Base-by-base conservation (phyloP, 35 echinoderm and acorn worm species). In the Acanthaster planci region DNA sequence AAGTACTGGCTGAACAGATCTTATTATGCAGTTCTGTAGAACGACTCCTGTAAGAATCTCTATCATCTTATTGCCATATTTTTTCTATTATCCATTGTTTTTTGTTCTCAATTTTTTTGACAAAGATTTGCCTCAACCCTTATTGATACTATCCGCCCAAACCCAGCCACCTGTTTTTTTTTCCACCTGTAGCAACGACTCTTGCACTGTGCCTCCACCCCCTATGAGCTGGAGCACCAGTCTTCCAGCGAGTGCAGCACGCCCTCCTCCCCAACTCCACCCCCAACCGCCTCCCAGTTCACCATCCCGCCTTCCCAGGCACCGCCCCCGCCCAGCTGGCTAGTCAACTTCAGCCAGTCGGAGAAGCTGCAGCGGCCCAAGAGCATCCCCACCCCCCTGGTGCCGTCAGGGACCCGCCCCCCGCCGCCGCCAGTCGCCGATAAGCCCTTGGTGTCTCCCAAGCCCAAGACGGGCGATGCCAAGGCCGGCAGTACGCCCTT, bases 181-280 rank as follows among this genome's bases (percentile, higher is more conserved):
- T 16, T 19, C 39, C n/a, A 16, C 60, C 17, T 38, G 39, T 68
- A 88, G 90, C 60, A 81, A 87, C 2, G 23, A 23, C 60, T 68
- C 23, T 34, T 68, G 23, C 60, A 68, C 14, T 23, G 27, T 18
- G 72, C 29, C 23, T 22, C 60, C 21, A 34, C 27, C 60, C 60
- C 60, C 18, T 68, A 68, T 1, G 80, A 83, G 30, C 55, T 57
- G 1, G 51, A 53, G 32, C 51, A 57, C 29, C 85, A 88, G 37
- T 95, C 93, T 15, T 97, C 93, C 18, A 97, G 93, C 67, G 93
- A 91, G 38, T 84, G 90, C 84, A 97, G 93, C 55, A 97, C 93
- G 34, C 93, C 93, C 7, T 97, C 93, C 52, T 89, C 90, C 7
- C 51, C 51, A 32, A 57, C 90, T 79, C 80, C 93, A 67, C 76